Conservation (phyloP, 2,113 vertebrate genomes). For the Notarius lentiginosus region DNA sequence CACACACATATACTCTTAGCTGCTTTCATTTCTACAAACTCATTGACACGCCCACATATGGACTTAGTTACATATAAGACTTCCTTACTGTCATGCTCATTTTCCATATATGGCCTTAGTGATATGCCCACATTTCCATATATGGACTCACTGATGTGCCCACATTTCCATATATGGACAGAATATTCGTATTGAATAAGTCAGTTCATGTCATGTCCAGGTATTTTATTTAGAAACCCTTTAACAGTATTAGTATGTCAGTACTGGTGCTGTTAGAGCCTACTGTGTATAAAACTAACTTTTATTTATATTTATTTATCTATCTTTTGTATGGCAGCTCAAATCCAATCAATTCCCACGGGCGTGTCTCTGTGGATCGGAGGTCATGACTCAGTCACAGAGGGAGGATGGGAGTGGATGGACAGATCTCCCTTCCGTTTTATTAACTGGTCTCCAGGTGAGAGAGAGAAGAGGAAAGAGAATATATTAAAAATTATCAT, state of each 20-base stretch:
- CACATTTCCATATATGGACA: too few relatives aligned
- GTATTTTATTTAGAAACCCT: not conserved
- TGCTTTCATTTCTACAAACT: not conserved
- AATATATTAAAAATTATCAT: not conserved
- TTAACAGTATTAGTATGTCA: not conserved
- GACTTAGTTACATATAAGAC: not conserved
- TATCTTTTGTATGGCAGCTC: constrained; percentile 53
- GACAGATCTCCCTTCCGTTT: constrained; percentile 74
- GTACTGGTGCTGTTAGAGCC: not conserved
- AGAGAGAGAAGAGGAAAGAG: not conserved
- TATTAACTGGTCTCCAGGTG: constrained; percentile 72
- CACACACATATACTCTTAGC: not conserved
- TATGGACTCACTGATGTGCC: too few relatives aligned
- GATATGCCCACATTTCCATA: not conserved
- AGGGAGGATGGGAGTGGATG: constrained; percentile 75
- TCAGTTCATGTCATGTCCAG: not conserved
- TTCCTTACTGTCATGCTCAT: too few relatives aligned
- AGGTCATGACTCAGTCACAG: constrained; percentile 71
- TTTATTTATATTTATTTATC: not conserved
- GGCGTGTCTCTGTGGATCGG: constrained; percentile 78
- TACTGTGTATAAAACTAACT: not conserved
- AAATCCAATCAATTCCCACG: constrained; percentile 63
- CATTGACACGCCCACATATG: not conserved
- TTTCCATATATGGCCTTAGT: not conserved
- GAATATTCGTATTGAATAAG: not conserved